Conservation (phyloP, 2,888 invertebrate species). For the Limnephilus marmoratus region DNA sequence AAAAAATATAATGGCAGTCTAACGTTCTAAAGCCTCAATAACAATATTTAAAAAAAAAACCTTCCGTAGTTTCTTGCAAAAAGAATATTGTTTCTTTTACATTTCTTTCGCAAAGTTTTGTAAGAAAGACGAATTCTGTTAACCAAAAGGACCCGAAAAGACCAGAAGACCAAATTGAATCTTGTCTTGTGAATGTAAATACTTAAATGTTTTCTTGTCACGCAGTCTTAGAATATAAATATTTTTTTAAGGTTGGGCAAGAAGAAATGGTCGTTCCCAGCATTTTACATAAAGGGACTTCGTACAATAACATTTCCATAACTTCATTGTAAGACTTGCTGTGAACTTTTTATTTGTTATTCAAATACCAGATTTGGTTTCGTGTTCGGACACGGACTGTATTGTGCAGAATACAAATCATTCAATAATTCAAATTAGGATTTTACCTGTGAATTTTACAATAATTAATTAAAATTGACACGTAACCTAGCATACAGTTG, state of each 20-base stretch:
- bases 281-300: constrained; percentile 10
- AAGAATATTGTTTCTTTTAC: background rate
- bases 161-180: constrained; percentile 24
- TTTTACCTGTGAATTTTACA: background rate
- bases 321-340: constrained; percentile 19
- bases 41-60: background rate
- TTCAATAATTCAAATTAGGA: background rate
- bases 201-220: constrained; percentile 42
- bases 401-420: background rate
- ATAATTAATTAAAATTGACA: background rate
- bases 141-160: background rate
- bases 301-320: constrained; percentile 21
- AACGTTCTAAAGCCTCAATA: background rate
- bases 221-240: constrained; percentile 27
- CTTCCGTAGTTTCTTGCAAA: background rate
- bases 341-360: background rate
- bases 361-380: background rate
- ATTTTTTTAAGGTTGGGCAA: constrained; percentile 10
- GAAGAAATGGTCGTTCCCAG: constrained; percentile 9
- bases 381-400: background rate
- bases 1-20: background rate
- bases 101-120: background rate
- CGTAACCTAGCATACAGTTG: background rate
- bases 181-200: constrained; percentile 31
- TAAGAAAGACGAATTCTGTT: background rate